These are phyloP conservation scores for Scaptomyza polygonia DNA, from an alignment of 2,888 invertebrate species.

Conservation along the genomic window DNA sequence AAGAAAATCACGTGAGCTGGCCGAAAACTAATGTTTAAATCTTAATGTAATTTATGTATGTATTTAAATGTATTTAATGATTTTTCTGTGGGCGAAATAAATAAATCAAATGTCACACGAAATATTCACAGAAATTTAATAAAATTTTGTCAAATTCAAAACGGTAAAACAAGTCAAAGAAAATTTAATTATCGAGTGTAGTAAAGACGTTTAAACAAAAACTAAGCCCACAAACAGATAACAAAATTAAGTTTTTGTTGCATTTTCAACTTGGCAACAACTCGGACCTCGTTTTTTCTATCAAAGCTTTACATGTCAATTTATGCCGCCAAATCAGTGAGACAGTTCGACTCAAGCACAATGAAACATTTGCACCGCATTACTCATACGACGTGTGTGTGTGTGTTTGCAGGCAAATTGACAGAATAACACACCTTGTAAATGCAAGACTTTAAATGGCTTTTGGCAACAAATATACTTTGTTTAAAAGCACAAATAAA, in stretches of 20 bases:
- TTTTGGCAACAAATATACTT: constrained; percentile 38
- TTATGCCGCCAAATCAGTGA: constrained; percentile 37
- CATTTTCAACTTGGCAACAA: constrained; percentile 34
- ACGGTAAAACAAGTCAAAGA: constrained; percentile 12
- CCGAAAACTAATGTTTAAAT: constrained; percentile 25
- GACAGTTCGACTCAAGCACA: constrained; percentile 11
- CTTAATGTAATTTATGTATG: too few species aligned
- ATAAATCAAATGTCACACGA: background rate
- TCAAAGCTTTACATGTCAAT: constrained; percentile 39
- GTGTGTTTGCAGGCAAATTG: constrained; percentile 16
- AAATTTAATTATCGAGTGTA: constrained; percentile 13
- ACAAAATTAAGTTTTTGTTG: constrained; percentile 13
- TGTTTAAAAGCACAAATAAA: background rate
- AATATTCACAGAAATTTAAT: constrained; percentile 7
- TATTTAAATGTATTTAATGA: too few species aligned
- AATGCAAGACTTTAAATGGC: constrained; percentile 10
- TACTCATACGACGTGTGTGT: constrained; percentile 43
- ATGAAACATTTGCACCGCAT: constrained; percentile 11
- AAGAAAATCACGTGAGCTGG: constrained; percentile 48
- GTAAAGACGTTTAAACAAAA: background rate
- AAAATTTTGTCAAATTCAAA: constrained; percentile 12
- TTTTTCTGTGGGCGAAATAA: too few species aligned
- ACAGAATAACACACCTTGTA: constrained; percentile 19
- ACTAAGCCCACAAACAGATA: constrained; percentile 15
- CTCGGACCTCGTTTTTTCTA: background rate